These are phyloP conservation scores for Antheraea assamensis DNA, from an alignment of 2,888 invertebrate species.

Conservation along the genomic window DNA sequence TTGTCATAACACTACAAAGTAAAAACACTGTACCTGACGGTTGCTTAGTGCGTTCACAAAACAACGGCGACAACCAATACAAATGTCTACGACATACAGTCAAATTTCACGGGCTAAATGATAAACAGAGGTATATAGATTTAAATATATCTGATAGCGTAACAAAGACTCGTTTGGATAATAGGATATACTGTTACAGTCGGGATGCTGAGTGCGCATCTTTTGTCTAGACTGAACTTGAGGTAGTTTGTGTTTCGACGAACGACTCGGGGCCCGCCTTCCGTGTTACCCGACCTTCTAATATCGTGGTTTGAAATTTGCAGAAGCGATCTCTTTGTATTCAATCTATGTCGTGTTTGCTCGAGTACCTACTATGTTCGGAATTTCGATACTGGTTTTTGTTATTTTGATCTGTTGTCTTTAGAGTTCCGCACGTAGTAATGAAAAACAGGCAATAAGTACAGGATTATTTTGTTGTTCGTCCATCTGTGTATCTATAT, in stretches of 20 bases:
- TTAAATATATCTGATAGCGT: not conserved
- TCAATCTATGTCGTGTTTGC: not conserved
- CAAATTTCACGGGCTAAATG: not conserved
- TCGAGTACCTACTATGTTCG: not conserved
- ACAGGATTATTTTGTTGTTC: too few relatives aligned
- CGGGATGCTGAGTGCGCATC: not conserved
- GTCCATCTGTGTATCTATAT: too few relatives aligned
- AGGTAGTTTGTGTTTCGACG: constrained; percentile 5
- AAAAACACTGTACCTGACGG: too few relatives aligned
- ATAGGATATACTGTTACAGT: constrained; percentile 1
- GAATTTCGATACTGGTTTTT: not conserved
- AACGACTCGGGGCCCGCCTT: not conserved
- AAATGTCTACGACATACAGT: not conserved
- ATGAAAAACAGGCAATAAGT: too few relatives aligned
- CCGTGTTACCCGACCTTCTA: constrained; percentile 1
- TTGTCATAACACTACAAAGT: too few relatives aligned
- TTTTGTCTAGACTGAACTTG: constrained; percentile 9
- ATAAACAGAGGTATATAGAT: not conserved
- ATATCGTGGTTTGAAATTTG: constrained; percentile 11
- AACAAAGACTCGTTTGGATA: constrained; percentile 1
- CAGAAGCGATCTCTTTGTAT: constrained; percentile 26
- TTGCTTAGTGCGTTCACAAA: too few relatives aligned
- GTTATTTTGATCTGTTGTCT: too few relatives aligned
- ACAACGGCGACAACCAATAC: not conserved
- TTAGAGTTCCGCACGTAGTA: too few relatives aligned